phyloP scores from a whole-genome alignment of 2,113 vertebrate genomes.

The Myotis yumanensis region DNA sequence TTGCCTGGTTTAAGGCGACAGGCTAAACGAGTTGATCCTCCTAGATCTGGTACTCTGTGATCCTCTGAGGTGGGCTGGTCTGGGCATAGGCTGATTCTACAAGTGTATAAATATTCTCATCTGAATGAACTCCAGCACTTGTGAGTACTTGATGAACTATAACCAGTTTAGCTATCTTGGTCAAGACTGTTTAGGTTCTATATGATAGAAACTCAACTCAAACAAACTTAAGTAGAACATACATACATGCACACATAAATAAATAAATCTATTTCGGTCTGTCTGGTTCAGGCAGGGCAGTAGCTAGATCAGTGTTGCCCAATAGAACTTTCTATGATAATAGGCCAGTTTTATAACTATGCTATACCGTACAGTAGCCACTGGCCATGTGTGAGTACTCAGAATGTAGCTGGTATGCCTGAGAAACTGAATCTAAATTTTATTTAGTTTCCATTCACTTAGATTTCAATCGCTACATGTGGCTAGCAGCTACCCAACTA shows the following conservation, averaged over 20 bases:
- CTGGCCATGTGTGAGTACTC: not conserved
- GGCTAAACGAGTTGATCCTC: not conserved
- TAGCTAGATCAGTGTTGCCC: not conserved
- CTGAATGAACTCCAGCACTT: not conserved
- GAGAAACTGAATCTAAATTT: not conserved
- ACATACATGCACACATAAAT: too few species aligned
- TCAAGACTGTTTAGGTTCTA: not conserved
- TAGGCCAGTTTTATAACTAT: not conserved
- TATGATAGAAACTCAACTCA: not conserved
- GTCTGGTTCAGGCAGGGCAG: not conserved
- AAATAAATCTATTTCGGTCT: not conserved
- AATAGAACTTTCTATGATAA: not conserved
- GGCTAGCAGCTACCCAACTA: fast-evolving
- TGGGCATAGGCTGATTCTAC: not conserved
- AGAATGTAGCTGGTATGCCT: not conserved
- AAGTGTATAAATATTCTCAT: not conserved
- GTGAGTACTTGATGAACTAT: not conserved
- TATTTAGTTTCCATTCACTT: not conserved
- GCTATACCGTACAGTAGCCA: too few species aligned
- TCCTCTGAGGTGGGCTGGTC: not conserved
- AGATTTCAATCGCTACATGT: not conserved
- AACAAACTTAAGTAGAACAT: not conserved
- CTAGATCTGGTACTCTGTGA: not conserved
- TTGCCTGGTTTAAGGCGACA: not conserved
- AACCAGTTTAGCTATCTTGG: not conserved